Evolutionary conservation across 2,113 vertebrate genomes (phyloP), one percentile per base, ranked within the genome.

Genomic region (Hypanus sabinus): DNA sequence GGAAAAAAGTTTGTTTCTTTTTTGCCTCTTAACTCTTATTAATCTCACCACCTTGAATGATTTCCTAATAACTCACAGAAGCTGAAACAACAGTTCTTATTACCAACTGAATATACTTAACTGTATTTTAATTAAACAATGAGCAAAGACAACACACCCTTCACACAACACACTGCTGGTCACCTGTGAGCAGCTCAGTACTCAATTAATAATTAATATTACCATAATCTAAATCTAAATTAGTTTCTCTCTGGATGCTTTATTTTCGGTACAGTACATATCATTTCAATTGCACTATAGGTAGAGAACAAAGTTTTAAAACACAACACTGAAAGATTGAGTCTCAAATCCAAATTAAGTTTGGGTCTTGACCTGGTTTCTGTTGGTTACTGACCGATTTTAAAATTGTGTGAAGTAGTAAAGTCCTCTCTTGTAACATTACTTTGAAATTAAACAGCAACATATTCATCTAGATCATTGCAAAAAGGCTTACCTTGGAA

Each of bases 401-500:
- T 3, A 33, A 88, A 71, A 71, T 30, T 11, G 9, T 93, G 20
- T 6, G 22, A 36, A 55, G 36, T 5, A 0, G 73, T 27, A 46
- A 46, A 70, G 1, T 2, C n/a, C 22, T 68, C 5, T 36, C 16
- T 36, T 91, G 62, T 20, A 91, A 22, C n/a, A 20, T 9, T 65
- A 11, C 85, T 65, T 90, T 65, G 11, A 88, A 88, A 14, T 92
- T 18, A 92, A 73, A 38, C 2, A 93, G 65, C 38, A 14, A 71
- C 46, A 16, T 36, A 93, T 93, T 46, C 22, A 46, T 55, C 14
- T 36, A 46, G 36, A 20, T 71, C 27, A 12, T 46, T 12, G 24
- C 6, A 22, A 38, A 6, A 46, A 5, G 46, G 0, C 93, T 80
- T 94, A 99, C 99, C 98, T 97, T 99, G 94, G 98, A 97, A 95